phyloP scores from a whole-genome alignment of 2,797 vertebrate species.

The Yasuhikotakia modesta region DNA sequence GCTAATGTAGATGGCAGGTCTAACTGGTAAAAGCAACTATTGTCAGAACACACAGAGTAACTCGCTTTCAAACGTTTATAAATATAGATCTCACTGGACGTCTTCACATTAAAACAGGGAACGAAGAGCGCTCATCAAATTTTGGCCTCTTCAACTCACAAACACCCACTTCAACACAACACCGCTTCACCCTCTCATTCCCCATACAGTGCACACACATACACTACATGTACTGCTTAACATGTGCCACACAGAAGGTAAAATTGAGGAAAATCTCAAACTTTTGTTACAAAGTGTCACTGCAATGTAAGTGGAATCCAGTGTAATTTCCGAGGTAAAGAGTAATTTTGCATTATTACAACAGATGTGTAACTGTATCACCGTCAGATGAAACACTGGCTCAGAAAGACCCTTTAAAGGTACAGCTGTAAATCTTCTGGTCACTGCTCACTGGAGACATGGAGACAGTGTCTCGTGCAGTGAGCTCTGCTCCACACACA shows the following conservation, averaged over 20 bases:
- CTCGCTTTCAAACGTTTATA: background rate
- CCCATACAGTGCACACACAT: background rate
- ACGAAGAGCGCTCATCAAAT: background rate
- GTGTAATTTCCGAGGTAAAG: background rate
- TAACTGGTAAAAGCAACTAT: background rate
- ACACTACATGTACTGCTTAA: background rate
- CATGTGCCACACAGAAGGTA: background rate
- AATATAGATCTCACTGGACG: background rate
- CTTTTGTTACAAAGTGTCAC: no score
- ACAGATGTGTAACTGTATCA: background rate
- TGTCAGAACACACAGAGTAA: background rate
- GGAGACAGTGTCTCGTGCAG: background rate
- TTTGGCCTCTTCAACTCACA: no score
- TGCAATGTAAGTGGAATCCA: background rate
- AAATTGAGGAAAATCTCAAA: background rate
- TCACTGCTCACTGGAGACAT: background rate
- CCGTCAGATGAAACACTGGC: background rate
- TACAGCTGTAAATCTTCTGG: background rate
- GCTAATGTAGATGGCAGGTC: no score
- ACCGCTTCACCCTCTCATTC: no score
- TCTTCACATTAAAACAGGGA: background rate
- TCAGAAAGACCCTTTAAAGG: background rate
- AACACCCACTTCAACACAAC: no score
- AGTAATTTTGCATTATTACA: background rate
- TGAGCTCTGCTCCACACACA: background rate